Percentiles rank a stretch among this genome's conserved stretches.
Conservation (phyloP, 2,888 invertebrate species). For the Macaria liturata region DNA sequence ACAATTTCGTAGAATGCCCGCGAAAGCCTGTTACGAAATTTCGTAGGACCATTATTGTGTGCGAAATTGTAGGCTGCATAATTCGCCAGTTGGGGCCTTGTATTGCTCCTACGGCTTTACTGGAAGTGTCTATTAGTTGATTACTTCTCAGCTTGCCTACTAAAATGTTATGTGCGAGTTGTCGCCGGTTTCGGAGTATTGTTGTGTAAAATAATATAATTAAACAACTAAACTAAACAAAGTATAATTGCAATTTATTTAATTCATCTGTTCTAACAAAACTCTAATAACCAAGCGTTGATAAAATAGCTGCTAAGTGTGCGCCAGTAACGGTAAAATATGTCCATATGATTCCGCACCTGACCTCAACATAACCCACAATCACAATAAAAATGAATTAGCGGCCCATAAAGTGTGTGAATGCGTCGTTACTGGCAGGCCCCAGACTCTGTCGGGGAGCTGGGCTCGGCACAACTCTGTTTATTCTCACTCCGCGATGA, state of each 20-base stretch:
- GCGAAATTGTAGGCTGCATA: conserved; percentile 24
- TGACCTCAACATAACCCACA: conserved; percentile 22
- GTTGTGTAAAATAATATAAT: too few species aligned
- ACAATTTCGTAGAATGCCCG: conserved; percentile 28
- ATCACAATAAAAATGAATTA: conserved; percentile 30
- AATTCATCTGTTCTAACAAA: too few species aligned
- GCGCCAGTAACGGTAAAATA: conserved; percentile 1
- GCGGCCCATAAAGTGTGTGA: conserved; percentile 18
- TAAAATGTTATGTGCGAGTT: conserved; percentile 5
- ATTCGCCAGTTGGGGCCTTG: conserved; percentile 18
- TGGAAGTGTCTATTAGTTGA: conserved; percentile 18
- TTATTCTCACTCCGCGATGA: conserved; percentile 26
- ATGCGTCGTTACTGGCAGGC: conserved; percentile 19
- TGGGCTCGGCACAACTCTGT: conserved; percentile 24
- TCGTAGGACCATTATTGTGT: conserved; percentile 24
- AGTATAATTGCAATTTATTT: too few species aligned
- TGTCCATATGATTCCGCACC: conserved; percentile 23
- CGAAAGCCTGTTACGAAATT: conserved; percentile 24
- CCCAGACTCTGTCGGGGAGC: conserved; percentile 1
- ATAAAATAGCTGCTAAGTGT: too few species aligned
- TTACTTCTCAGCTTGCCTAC: conserved; percentile 7
- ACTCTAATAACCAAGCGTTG: too few species aligned
- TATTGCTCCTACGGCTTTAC: background rate
- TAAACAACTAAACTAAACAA: too few species aligned
- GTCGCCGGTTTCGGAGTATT: too few species aligned